Conservation (phyloP, 2,113 vertebrate species). For the Pardalotus punctatus region DNA sequence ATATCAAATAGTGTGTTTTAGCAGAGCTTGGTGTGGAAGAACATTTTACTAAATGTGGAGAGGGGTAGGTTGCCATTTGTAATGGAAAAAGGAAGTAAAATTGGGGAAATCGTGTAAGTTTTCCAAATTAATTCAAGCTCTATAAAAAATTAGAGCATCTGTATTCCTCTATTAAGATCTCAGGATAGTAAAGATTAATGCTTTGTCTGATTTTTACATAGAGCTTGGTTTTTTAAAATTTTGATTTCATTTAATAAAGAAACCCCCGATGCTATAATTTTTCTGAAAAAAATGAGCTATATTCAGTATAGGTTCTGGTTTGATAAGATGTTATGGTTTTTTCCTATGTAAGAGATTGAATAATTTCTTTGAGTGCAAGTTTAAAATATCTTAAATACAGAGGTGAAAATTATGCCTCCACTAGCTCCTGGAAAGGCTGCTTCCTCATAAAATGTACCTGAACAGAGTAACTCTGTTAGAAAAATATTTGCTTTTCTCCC, state of each 20-base stretch:
- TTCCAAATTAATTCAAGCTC: background rate
- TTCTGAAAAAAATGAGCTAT: background rate
- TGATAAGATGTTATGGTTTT: background rate
- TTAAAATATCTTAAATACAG: background rate
- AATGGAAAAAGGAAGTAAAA: background rate
- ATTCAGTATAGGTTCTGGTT: background rate
- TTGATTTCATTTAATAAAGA: background rate
- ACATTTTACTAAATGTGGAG: background rate
- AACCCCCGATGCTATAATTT: background rate
- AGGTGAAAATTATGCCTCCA: background rate
- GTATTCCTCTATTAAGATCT: background rate
- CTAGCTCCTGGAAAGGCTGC: background rate
- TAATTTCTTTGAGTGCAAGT: background rate
- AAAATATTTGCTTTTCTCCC: background rate
- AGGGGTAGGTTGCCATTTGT: background rate
- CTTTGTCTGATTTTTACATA: background rate
- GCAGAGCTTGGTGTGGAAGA: background rate
- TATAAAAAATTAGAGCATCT: background rate
- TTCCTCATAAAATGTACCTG: background rate
- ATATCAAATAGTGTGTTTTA: background rate
- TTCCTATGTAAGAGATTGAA: background rate
- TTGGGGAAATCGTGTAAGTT: rapidly evolving
- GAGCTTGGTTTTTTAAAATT: background rate
- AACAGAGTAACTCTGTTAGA: background rate
- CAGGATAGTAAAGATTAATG: background rate